phyloP scores from a whole-genome alignment of 92 coral and sea anemone species.

The Epizoanthus illoricatus region DNA sequence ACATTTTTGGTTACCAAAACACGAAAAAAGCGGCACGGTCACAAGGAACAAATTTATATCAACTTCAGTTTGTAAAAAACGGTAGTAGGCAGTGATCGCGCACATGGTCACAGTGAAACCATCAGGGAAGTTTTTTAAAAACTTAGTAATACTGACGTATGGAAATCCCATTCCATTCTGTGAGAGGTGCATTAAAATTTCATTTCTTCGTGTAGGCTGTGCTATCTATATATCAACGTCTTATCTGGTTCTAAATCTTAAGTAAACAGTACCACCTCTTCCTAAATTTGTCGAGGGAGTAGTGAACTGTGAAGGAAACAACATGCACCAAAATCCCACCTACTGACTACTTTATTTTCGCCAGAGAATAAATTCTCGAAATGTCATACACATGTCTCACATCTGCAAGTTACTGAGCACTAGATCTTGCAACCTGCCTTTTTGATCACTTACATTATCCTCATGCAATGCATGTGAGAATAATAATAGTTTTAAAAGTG shows the following conservation, averaged over 20 bases:
- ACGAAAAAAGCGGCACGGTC: neutral
- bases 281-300: neutral
- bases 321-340: neutral
- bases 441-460: neutral
- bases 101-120: neutral
- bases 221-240: neutral
- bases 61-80: neutral
- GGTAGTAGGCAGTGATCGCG: no score
- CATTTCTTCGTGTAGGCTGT: no score
- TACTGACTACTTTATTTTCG: neutral
- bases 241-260: constrained; percentile 22
- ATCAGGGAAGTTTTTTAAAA: neutral
- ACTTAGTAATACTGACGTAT: neutral
- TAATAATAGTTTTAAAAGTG: neutral
- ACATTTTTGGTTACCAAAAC: no score
- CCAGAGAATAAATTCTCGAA: neutral
- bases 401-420: neutral
- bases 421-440: neutral
- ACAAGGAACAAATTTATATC: neutral
- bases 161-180: constrained; percentile 8
- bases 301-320: neutral
- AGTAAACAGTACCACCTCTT: constrained; percentile 3
- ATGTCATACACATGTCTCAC: neutral
- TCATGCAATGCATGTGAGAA: neutral
- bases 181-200: neutral